These are phyloP conservation scores for Pontoporia blainvillei DNA, from an alignment of 2,113 vertebrate genomes.

Conservation along the genomic window DNA sequence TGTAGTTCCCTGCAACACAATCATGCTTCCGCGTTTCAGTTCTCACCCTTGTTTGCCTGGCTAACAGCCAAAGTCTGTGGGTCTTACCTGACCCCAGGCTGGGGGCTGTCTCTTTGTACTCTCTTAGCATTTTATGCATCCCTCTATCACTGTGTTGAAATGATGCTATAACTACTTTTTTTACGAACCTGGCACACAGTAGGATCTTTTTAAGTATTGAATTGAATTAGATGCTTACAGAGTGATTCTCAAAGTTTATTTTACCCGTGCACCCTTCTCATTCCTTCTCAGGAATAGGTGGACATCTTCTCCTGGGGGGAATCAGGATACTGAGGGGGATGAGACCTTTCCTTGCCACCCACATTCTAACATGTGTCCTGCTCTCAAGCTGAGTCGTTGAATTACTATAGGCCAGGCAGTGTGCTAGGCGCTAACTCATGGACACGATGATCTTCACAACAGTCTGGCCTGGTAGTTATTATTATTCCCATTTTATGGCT, in stretches of 20 bases:
- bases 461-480: neutral
- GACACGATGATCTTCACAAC: neutral
- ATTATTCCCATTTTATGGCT: neutral
- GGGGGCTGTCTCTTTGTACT: neutral
- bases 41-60: neutral
- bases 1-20: neutral
- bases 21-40: neutral
- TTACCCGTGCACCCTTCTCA: neutral
- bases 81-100: neutral
- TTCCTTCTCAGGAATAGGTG: neutral
- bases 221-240: neutral
- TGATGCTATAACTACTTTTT: neutral
- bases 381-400: neutral
- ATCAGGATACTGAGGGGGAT: neutral
- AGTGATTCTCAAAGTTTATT: neutral
- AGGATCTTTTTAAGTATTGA: neutral
- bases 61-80: neutral
- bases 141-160: neutral
- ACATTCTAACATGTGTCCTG: neutral
- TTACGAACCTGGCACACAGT: neutral
- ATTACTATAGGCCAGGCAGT: neutral
- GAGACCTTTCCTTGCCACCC: neutral
- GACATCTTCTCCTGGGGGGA: neutral
- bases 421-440: neutral
- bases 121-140: neutral